phyloP scores from a whole-genome alignment of 2,888 invertebrate species.

The Synergus gifuensis region DNA sequence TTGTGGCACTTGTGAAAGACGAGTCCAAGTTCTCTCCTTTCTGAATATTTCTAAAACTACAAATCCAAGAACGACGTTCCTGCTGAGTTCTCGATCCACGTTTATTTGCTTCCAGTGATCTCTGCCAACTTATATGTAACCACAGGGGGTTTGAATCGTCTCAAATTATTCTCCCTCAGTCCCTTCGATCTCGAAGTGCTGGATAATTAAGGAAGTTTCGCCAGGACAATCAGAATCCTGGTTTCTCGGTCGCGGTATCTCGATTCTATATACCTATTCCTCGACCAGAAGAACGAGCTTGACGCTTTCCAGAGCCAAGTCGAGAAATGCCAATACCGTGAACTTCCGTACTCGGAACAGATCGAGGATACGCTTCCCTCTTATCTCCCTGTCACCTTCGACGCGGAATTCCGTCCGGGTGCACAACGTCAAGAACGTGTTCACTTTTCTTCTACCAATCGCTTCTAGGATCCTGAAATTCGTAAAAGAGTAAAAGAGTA shows the following conservation, averaged over 20 bases:
- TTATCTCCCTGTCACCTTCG: conserved; percentile 23
- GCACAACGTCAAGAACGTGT: conserved; percentile 25
- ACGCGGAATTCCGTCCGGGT: conserved; percentile 15
- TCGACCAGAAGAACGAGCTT: conserved; percentile 43
- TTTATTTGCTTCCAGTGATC: conserved; percentile 18
- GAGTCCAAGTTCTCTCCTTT: neutral
- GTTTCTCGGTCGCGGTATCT: conserved; percentile 56
- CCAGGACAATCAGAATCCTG: conserved; percentile 69
- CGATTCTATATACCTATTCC: conserved; percentile 52
- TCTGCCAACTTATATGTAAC: conserved; percentile 42
- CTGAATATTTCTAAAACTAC: neutral
- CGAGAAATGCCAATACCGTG: conserved; percentile 53
- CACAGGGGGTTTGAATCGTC: conserved; percentile 45
- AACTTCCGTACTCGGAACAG: conserved; percentile 53
- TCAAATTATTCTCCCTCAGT: conserved; percentile 56
- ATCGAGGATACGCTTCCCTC: conserved; percentile 42
- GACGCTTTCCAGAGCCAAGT: conserved; percentile 33
- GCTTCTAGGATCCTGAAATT: conserved; percentile 10
- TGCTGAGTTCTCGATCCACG: neutral
- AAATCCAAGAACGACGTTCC: conserved; percentile 1
- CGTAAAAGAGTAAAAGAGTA: neutral
- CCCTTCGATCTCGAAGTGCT: conserved; percentile 56
- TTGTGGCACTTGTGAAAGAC: neutral
- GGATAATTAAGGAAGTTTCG: conserved; percentile 77
- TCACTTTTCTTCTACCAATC: neutral